Percentiles rank a stretch among this genome's conserved stretches.
phyloP scores from a whole-genome alignment of 1,140 invertebrate species.

The Dysdera silvatica region DNA sequence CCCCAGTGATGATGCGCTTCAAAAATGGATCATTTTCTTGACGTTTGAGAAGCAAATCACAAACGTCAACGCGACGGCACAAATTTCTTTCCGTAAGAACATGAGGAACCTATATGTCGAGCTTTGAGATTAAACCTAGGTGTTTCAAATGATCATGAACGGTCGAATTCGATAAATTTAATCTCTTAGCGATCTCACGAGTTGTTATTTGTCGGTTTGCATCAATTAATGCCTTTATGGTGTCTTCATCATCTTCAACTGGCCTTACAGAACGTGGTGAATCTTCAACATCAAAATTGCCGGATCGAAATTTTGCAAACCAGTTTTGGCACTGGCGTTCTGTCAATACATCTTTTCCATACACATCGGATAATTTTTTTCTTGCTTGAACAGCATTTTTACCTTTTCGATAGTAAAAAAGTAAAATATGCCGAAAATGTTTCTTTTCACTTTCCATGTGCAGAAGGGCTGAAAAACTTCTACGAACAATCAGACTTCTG shows the following conservation, averaged over 20 bases:
- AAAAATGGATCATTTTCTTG: constrained; percentile 1
- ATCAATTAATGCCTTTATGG: not conserved
- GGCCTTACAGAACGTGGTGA: not conserved
- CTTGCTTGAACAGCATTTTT: not conserved
- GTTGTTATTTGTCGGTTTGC: not conserved
- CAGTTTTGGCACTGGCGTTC: not conserved
- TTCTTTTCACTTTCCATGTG: not conserved
- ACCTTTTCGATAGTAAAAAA: not conserved
- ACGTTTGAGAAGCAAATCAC: constrained; percentile 1
- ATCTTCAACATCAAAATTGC: constrained; percentile 1
- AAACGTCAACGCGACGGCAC: not conserved
- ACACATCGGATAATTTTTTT: constrained; percentile 4
- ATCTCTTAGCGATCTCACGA: not conserved
- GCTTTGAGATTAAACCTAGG: not conserved
- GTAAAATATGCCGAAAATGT: not conserved
- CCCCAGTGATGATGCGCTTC: not conserved
- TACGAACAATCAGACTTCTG: not conserved
- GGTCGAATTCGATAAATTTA: not conserved
- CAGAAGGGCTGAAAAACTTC: not conserved
- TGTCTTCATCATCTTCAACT: not conserved
- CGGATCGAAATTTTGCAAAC: constrained; percentile 1
- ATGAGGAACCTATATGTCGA: not conserved
- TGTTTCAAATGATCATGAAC: not conserved
- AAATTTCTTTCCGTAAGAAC: not conserved
- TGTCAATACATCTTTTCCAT: not conserved